phyloP scores from a whole-genome alignment of 2,888 invertebrate genomes.

The Argyresthia goedartella region DNA sequence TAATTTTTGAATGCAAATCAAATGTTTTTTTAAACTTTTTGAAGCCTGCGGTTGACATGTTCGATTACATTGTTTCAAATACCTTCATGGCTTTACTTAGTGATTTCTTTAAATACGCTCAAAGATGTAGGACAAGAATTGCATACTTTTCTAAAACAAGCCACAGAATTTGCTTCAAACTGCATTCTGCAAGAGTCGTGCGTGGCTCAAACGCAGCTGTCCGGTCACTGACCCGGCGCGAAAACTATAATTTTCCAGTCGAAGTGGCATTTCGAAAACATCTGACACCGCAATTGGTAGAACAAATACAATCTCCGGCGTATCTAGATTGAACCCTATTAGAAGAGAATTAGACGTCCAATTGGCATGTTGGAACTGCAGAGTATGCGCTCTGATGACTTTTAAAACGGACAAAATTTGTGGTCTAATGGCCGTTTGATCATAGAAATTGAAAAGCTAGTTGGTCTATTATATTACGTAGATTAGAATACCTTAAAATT shows the following conservation, averaged over 20 bases:
- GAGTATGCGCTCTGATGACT: constrained; percentile 26
- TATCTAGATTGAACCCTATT: constrained; percentile 20
- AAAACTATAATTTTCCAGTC: constrained; percentile 59
- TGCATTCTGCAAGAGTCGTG: background rate
- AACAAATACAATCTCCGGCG: constrained; percentile 15
- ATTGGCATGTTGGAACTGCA: background rate
- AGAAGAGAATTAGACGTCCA: background rate
- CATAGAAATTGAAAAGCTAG: background rate
- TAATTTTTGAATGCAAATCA: no score
- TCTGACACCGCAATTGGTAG: constrained; percentile 21
- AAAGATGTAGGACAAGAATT: no score
- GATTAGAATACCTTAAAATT: no score
- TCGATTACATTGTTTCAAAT: no score
- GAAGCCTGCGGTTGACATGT: no score
- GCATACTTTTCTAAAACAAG: no score
- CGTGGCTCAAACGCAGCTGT: background rate
- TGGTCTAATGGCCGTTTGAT: constrained; percentile 7
- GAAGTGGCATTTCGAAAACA: constrained; percentile 49
- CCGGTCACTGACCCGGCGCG: constrained; percentile 48
- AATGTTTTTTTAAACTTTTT: no score
- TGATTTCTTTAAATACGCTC: no score
- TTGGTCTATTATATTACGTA: no score
- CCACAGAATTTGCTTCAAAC: no score
- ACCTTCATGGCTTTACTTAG: no score
- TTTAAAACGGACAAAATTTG: constrained; percentile 38